phyloP scores from a whole-genome alignment of 64 coral and sea anemone species.

The Hydrozoanthus tunicans region DNA sequence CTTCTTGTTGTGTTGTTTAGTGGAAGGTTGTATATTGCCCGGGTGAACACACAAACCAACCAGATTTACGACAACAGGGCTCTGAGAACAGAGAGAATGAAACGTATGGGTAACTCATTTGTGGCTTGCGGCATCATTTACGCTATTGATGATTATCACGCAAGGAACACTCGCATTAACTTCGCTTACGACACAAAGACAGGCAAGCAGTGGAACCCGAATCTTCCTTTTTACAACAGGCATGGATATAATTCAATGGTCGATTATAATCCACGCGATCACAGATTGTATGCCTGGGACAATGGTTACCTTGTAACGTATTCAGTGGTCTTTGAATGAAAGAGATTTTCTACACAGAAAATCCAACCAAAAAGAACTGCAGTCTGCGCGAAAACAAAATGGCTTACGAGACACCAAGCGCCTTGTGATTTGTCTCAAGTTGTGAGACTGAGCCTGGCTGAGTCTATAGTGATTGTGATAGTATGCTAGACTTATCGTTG shows the following conservation, averaged over 20 bases:
- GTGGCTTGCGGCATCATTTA: not conserved
- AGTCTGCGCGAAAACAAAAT: no score
- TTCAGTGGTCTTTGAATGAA: conserved; percentile 2
- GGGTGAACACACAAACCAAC: not conserved
- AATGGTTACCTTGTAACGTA: not conserved
- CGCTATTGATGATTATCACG: not conserved
- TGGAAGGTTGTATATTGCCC: not conserved
- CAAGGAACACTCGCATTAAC: not conserved
- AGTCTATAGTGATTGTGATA: no score
- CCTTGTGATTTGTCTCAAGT: no score
- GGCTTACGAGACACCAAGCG: no score
- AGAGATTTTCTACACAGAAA: no score
- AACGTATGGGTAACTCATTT: not conserved
- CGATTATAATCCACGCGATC: conserved; percentile 24
- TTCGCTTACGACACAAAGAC: not conserved
- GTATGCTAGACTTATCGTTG: no score
- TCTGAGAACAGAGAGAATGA: not conserved
- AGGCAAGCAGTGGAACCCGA: not conserved
- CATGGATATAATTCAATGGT: conserved; percentile 23
- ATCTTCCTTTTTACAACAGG: conserved; percentile 1
- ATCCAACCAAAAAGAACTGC: no score
- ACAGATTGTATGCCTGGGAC: conserved; percentile 25
- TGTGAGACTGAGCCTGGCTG: no score
- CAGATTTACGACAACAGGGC: not conserved
- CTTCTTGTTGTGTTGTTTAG: not conserved